phyloP scores from a whole-genome alignment of 1,140 invertebrate species.

The Drosophila erecta region DNA sequence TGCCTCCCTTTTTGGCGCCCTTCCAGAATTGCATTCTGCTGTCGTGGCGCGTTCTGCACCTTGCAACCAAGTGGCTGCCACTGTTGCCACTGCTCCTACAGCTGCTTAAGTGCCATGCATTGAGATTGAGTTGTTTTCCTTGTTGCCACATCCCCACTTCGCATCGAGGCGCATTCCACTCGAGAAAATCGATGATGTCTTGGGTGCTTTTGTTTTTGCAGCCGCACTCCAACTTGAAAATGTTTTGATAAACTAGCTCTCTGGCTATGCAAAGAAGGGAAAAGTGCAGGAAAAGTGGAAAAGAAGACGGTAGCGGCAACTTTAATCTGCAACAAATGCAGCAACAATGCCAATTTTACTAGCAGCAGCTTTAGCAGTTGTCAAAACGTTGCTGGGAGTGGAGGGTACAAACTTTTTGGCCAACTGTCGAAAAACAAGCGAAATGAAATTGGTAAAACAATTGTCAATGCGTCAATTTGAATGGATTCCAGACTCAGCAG shows the following conservation, averaged over 20 bases:
- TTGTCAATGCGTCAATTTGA: slow-evolving; percentile 78
- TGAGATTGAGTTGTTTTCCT: slow-evolving; percentile 75
- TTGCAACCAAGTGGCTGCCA: slow-evolving; percentile 64
- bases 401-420: slow-evolving; percentile 40
- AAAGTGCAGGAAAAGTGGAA: background rate
- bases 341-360: slow-evolving; percentile 23
- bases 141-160: slow-evolving; percentile 9
- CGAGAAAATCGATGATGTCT: slow-evolving; percentile 75
- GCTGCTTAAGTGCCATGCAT: slow-evolving; percentile 79
- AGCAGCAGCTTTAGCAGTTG: slow-evolving; percentile 56
- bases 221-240: slow-evolving; percentile 80
- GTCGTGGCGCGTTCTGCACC: slow-evolving; percentile 70
- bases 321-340: slow-evolving; percentile 69
- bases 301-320: slow-evolving; percentile 31
- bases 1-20: background rate
- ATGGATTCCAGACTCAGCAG: slow-evolving; percentile 55
- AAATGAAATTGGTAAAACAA: slow-evolving; percentile 75
- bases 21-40: slow-evolving; percentile 68
- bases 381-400: slow-evolving; percentile 44
- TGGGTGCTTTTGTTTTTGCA: slow-evolving; percentile 72
- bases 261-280: slow-evolving; percentile 57
- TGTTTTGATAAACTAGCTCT: slow-evolving; percentile 76
- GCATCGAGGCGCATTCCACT: slow-evolving; percentile 35
- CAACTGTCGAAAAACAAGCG: slow-evolving; percentile 64
- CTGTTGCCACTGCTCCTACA: slow-evolving; percentile 43